A percentile compares a stretch with the other conserved stretches of the same genome.
Evolutionary conservation across 2,888 invertebrate species (phyloP).

Genomic region (Pyrgus malvae): DNA sequence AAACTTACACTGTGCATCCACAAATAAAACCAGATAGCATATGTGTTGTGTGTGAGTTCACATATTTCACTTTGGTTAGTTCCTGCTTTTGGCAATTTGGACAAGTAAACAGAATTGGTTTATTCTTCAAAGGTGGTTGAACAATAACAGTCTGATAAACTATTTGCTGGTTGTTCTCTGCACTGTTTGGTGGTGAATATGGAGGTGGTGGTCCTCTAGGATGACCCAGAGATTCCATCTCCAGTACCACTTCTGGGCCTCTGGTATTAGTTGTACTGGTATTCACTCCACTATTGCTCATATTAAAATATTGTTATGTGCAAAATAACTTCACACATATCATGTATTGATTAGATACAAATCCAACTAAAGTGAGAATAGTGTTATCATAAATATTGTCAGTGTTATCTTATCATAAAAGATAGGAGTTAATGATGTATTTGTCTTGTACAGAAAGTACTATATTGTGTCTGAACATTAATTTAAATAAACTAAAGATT

Average conservation of each 20-base stretch:
- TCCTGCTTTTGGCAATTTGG: conserved; percentile 56
- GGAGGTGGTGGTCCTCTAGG: conserved; percentile 62
- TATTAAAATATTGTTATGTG: not conserved
- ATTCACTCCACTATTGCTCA: conserved; percentile 7
- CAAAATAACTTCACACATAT: not conserved
- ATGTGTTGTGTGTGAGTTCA: conserved; percentile 66
- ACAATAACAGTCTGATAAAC: conserved; percentile 56
- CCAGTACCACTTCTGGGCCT: conserved; percentile 39
- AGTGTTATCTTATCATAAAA: conserved; percentile 52
- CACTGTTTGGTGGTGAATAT: conserved; percentile 44
- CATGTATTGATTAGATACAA: conserved; percentile 10
- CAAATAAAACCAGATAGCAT: conserved; percentile 70
- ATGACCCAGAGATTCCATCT: conserved; percentile 39
- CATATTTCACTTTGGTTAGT: conserved; percentile 60
- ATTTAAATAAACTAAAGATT: too few relatives aligned
- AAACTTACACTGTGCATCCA: conserved; percentile 67
- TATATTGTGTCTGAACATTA: too few relatives aligned
- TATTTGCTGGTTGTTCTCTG: conserved; percentile 42
- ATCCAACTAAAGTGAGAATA: conserved; percentile 33
- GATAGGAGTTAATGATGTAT: conserved; percentile 38
- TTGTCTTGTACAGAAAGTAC: not conserved
- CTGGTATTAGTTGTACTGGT: conserved; percentile 14
- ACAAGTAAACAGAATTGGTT: conserved; percentile 56
- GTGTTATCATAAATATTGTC: conserved; percentile 44
- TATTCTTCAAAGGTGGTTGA: conserved; percentile 51